Evolutionary conservation across 2,797 vertebrate genomes (phyloP).

Genomic region (Falco rusticolus): DNA sequence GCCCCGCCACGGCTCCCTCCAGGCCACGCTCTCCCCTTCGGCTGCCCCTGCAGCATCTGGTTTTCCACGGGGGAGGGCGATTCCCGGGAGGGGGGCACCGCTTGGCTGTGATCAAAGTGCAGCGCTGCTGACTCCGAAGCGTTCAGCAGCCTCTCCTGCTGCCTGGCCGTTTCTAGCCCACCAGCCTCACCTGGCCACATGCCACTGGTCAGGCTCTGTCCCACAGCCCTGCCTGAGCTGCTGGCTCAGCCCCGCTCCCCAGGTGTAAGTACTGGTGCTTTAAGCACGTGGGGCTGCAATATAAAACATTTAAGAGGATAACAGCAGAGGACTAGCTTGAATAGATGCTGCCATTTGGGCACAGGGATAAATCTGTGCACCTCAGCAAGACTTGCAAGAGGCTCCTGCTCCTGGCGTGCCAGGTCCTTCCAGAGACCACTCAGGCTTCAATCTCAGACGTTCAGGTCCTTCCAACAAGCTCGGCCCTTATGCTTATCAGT

Average conservation of each 20-base stretch:
- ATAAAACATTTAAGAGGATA: not conserved
- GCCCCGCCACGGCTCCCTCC: not conserved
- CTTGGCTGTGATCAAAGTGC: not conserved
- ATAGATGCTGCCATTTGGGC: too few species aligned
- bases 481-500: not conserved
- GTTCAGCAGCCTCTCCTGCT: not conserved
- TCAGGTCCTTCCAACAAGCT: not conserved
- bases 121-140: not conserved
- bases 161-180: not conserved
- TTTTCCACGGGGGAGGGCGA: accelerated
- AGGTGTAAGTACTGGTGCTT: not conserved
- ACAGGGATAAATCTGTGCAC: not conserved
- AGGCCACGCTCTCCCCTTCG: not conserved
- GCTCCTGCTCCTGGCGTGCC: not conserved
- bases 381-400: not conserved
- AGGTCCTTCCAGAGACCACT: not conserved
- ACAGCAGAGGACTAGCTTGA: not conserved
- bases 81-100: not conserved
- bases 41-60: not conserved
- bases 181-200: not conserved
- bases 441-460: not conserved
- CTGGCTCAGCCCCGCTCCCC: not conserved
- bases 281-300: not conserved
- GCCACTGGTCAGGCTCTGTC: not conserved
- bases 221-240: not conserved